A percentile compares a stretch with the other conserved stretches of the same genome.
Evolutionary conservation across 2,797 vertebrate genomes (phyloP).

Genomic region (Sparus aurata): DNA sequence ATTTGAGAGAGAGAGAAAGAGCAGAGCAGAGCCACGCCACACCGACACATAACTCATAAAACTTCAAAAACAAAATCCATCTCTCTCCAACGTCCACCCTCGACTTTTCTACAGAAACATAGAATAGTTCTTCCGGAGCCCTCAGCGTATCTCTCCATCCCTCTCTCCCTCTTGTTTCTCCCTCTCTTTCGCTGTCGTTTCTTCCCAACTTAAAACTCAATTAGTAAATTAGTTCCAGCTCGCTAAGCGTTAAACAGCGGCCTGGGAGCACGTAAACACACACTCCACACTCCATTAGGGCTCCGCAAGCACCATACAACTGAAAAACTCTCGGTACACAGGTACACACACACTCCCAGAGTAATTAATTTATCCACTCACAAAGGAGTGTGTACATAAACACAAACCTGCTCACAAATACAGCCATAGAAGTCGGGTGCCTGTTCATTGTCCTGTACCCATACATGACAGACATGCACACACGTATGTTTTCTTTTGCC

Average conservation of each 20-base stretch:
- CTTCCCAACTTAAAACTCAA: constrained; percentile 85
- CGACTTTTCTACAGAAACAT: constrained; percentile 38
- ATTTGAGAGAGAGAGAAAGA: constrained; percentile 21
- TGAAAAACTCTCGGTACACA: constrained; percentile 62
- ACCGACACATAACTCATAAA: constrained; percentile 10
- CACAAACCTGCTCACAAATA: constrained; percentile 30
- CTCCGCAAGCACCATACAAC: constrained; percentile 69
- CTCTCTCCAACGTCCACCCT: constrained; percentile 6
- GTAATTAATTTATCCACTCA: constrained; percentile 64
- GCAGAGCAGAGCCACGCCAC: constrained; percentile 31
- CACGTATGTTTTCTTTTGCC: not conserved
- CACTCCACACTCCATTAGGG: constrained; percentile 84
- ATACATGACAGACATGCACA: constrained; percentile 17
- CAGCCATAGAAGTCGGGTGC: not conserved
- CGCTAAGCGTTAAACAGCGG: constrained; percentile 86
- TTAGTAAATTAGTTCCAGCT: constrained; percentile 89
- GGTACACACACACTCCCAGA: constrained; percentile 61
- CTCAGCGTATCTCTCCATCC: constrained; percentile 42
- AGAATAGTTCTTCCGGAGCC: constrained; percentile 40
- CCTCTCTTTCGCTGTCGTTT: constrained; percentile 57
- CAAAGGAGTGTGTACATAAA: constrained; percentile 47
- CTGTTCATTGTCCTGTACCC: constrained; percentile 15
- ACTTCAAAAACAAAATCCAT: constrained; percentile 11
- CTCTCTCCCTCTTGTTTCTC: constrained; percentile 43
- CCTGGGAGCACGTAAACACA: constrained; percentile 85